Conservation (phyloP, 1,140 invertebrate species). For the Pseudomyrmex gracilis region DNA sequence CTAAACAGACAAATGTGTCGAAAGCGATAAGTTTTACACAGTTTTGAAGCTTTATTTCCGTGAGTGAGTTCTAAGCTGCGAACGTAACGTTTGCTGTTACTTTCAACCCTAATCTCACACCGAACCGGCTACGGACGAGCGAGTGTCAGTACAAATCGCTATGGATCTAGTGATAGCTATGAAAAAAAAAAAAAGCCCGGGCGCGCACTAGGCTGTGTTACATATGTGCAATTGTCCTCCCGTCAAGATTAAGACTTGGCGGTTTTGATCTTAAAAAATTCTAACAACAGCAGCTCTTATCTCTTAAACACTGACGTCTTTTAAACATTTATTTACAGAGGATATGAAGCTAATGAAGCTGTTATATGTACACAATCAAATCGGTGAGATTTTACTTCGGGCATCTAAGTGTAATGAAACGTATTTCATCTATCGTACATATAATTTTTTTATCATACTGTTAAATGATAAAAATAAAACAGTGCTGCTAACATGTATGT, state of each 20-base stretch:
- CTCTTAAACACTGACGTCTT: conserved; percentile 34
- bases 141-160: too few relatives aligned
- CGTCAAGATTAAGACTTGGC: too few relatives aligned
- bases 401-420: conserved; percentile 20
- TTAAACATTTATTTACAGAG: conserved; percentile 46
- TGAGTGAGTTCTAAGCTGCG: too few relatives aligned
- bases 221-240: too few relatives aligned
- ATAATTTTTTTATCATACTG: background rate
- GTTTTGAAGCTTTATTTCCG: background rate
- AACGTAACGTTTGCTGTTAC: background rate
- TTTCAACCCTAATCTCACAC: background rate
- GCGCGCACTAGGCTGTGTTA: too few relatives aligned
- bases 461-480: background rate
- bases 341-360: conserved; percentile 6
- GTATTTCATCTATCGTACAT: background rate
- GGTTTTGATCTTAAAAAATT: conserved; percentile 7
- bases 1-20: background rate
- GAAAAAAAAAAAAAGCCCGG: too few relatives aligned
- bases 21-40: conserved; percentile 10
- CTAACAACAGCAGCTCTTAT: conserved; percentile 32
- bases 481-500: background rate
- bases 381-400: conserved; percentile 21
- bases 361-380: conserved; percentile 28
- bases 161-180: too few relatives aligned
- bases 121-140: too few relatives aligned